phyloP scores from a whole-genome alignment of 2,888 invertebrate species.

The Synanthedon formicaeformis region DNA sequence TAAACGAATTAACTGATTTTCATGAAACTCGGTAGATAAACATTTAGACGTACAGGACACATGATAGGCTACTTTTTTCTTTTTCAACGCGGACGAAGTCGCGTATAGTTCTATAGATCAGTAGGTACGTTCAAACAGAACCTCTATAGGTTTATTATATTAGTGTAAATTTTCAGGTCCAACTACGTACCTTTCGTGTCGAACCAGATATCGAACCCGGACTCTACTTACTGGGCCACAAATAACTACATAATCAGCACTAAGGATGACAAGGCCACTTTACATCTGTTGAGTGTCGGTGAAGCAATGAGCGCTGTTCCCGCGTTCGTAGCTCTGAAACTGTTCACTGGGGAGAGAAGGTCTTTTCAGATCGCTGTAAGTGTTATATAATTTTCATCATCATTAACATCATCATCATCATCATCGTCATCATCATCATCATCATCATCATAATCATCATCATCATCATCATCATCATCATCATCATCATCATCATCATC shows the following conservation, averaged over 20 bases:
- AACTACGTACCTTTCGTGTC: constrained; percentile 75
- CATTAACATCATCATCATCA: no score
- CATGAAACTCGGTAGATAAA: no score
- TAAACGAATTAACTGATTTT: no score
- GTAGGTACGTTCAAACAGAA: background rate
- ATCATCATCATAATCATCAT: no score
- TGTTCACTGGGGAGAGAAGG: constrained; percentile 49
- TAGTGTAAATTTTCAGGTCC: constrained; percentile 51
- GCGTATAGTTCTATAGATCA: no score
- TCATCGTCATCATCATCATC: no score
- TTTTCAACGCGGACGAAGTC: no score
- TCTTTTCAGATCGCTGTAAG: constrained; percentile 73
- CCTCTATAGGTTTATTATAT: background rate
- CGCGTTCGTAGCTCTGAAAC: constrained; percentile 56
- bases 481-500: no score
- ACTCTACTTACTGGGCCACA: constrained; percentile 74
- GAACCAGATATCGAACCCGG: constrained; percentile 71
- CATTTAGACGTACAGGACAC: no score
- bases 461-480: no score
- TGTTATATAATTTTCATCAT: constrained; percentile 2
- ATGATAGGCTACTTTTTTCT: no score
- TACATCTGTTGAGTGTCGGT: constrained; percentile 72
- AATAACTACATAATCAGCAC: constrained; percentile 80
- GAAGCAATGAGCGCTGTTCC: constrained; percentile 77
- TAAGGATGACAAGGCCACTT: constrained; percentile 67